These are phyloP conservation scores for Drosophila infuscata DNA, from an alignment of 2,888 invertebrate genomes.

Conservation along the genomic window DNA sequence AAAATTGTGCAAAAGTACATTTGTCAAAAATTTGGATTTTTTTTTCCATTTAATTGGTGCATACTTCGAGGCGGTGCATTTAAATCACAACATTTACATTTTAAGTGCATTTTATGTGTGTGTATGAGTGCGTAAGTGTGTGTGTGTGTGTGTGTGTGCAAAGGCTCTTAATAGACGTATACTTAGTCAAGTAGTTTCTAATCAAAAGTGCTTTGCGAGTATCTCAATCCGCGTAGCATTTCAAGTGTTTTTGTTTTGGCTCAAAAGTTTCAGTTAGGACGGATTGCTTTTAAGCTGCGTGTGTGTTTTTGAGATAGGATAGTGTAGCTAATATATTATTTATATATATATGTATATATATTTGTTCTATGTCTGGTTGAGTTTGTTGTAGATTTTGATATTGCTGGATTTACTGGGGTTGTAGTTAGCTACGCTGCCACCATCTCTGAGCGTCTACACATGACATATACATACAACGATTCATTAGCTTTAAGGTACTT, in stretches of 20 bases:
- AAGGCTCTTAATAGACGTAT: slow-evolving; percentile 37
- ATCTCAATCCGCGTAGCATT: slow-evolving; percentile 48
- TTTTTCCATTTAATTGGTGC: slow-evolving; percentile 58
- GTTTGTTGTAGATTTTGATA: slow-evolving; percentile 17
- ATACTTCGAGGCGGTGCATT: slow-evolving; percentile 79
- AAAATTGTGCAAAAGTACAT: slow-evolving; percentile 78
- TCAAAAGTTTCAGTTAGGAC: slow-evolving; percentile 77
- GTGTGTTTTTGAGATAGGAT: slow-evolving; percentile 51
- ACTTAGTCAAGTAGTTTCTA: slow-evolving; percentile 32
- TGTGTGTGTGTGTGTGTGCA: slow-evolving; percentile 18
- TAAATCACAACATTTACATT: slow-evolving; percentile 78
- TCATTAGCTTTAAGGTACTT: slow-evolving; percentile 74
- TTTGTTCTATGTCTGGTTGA: slow-evolving; percentile 7
- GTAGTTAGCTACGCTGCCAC: slow-evolving; percentile 28
- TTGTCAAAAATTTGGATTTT: slow-evolving; percentile 60
- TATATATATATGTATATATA: neutral
- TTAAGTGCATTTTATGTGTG: slow-evolving; percentile 68
- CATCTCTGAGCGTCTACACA: slow-evolving; percentile 31
- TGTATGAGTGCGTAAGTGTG: slow-evolving; percentile 13
- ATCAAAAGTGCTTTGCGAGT: slow-evolving; percentile 34
- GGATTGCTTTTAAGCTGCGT: slow-evolving; percentile 75
- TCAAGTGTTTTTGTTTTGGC: slow-evolving; percentile 49
- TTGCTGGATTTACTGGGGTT: slow-evolving; percentile 14
- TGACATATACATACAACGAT: slow-evolving; percentile 51
- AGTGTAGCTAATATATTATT: slow-evolving; percentile 47